Base-by-base conservation (phyloP, 2,888 invertebrate genomes). In the Timema podura region DNA sequence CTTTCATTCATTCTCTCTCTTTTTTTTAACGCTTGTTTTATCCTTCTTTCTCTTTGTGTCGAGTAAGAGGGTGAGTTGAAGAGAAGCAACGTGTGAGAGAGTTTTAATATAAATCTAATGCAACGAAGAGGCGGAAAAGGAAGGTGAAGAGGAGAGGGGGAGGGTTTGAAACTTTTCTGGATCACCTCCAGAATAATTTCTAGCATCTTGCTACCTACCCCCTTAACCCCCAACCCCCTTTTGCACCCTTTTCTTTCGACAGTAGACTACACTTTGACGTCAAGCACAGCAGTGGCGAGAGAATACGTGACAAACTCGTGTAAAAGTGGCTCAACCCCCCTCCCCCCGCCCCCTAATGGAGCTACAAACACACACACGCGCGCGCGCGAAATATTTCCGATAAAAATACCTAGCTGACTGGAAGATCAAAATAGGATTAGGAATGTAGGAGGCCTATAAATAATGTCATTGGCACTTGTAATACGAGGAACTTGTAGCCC, bases 41-140 rank as follows among this genome's bases (percentile, higher is more conserved):
- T n/a, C n/a, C n/a, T n/a, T n/a, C n/a, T n/a, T n/a, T n/a, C n/a
- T n/a, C n/a, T n/a, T n/a, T n/a, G n/a, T n/a, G n/a, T n/a, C 54
- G 61, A 30, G 61, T 30, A 30, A n/a, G 15, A 30, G 61, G 30
- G 61, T 8, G 2, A 30, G 61, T 10, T 30, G 11, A 8, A 45
- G 61, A n/a, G 10, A 45, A 57, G 57, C n/a, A n/a, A n/a, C 2
- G 30, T n/a, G 16, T 5, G 1, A 13, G 6, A 44, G 59, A 5
- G 44, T 45, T 30, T 61, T 61, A 61, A 61, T 61, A 61, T 61
- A 61, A 61, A 61, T 61, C 61, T 61, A 61, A 61, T 61, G 61
- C 61, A 30, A n/a, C n/a, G n/a, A n/a, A n/a, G n/a, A n/a, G n/a
- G n/a, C n/a, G n/a, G n/a, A n/a, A n/a, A n/a, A n/a, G n/a, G n/a